phyloP scores from a whole-genome alignment of 2,113 vertebrate species.

The Pontoporia blainvillei region DNA sequence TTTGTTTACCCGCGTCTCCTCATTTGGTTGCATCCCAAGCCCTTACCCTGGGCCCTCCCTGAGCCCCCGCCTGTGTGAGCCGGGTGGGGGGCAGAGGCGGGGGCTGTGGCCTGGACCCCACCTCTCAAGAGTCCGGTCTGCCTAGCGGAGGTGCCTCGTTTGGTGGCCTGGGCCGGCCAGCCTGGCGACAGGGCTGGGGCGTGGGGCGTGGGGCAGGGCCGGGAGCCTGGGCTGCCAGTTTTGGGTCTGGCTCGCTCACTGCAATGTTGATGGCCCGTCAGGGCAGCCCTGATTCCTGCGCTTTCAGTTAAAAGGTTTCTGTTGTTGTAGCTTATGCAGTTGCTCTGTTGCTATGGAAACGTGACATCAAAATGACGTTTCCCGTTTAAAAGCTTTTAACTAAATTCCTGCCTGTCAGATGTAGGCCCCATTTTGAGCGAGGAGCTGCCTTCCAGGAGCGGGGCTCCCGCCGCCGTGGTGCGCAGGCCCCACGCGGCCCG shows the following conservation, averaged over 20 bases:
- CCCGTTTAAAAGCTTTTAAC: constrained; percentile 99
- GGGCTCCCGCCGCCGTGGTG: constrained; percentile 80
- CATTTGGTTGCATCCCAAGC: background rate
- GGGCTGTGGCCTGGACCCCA: background rate
- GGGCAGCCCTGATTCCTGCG: constrained; percentile 90
- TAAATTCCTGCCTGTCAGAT: constrained; percentile 97
- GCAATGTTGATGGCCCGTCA: constrained; percentile 89
- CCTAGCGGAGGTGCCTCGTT: accelerated
- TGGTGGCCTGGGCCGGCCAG: accelerated
- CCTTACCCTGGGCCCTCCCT: background rate
- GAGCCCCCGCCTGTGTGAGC: background rate
- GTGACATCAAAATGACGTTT: constrained; percentile 99
- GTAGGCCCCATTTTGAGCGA: constrained; percentile 98
- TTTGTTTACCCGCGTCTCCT: accelerated
- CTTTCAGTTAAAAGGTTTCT: constrained; percentile 99
- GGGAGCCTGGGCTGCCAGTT: background rate
- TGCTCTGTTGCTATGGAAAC: constrained; percentile 97
- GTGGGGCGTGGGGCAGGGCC: background rate
- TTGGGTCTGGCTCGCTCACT: background rate
- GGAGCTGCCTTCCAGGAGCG: constrained; percentile 84
- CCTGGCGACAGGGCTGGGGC: accelerated
- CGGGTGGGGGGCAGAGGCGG: accelerated
- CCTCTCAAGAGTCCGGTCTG: accelerated
- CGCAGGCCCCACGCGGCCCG: constrained; percentile 47
- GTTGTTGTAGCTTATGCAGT: constrained; percentile 92